Percentiles rank a stretch among this genome's conserved stretches.
phyloP scores from a whole-genome alignment of 1,140 invertebrate genomes.

The Tetramorium parvispinum region DNA sequence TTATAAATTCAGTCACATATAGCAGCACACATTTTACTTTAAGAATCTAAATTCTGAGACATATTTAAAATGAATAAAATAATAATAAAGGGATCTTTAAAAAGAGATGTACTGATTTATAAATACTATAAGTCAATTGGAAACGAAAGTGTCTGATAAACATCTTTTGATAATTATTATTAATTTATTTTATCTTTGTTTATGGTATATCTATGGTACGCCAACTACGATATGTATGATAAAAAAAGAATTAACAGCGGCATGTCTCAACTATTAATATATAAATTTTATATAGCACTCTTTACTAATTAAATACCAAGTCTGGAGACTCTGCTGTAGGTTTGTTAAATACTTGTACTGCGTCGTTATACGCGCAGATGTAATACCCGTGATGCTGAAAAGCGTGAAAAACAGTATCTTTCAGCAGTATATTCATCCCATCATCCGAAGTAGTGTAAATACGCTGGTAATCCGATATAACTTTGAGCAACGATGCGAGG shows the following conservation, averaged over 20 bases:
- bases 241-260: neutral
- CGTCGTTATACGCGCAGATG: neutral
- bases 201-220: no score
- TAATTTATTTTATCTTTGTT: neutral
- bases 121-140: neutral
- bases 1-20: neutral
- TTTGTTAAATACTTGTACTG: conserved; percentile 5
- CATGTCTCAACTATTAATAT: neutral
- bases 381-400: neutral
- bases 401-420: conserved; percentile 1
- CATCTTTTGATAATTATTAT: neutral
- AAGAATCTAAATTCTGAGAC: neutral
- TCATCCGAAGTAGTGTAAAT: conserved; percentile 1
- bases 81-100: conserved; percentile 7
- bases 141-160: neutral
- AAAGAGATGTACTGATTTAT: neutral
- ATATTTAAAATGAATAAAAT: neutral
- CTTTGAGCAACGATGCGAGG: conserved; percentile 6
- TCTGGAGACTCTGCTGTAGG: neutral
- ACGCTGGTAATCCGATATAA: conserved; percentile 26
- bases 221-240: neutral
- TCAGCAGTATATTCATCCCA: neutral
- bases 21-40: neutral
- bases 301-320: neutral
- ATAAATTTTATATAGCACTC: neutral